These are phyloP conservation scores for Morone saxatilis DNA, from an alignment of 2,113 vertebrate genomes.

Conservation along the genomic window DNA sequence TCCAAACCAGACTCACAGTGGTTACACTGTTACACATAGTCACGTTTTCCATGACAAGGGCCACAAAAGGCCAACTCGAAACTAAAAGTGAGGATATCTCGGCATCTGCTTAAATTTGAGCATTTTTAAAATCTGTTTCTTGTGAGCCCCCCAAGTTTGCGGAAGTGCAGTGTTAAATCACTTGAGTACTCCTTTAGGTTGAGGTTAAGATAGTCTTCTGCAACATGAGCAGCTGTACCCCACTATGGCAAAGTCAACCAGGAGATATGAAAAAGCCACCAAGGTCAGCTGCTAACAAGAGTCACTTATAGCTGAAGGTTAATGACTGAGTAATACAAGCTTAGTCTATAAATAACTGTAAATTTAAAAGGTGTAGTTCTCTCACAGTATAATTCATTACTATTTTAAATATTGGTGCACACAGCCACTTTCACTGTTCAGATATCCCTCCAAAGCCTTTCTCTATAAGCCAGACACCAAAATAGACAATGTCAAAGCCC, in stretches of 20 bases:
- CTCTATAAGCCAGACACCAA: conserved; percentile 15
- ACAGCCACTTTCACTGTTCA: neutral
- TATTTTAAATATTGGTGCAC: neutral
- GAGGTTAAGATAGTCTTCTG: neutral
- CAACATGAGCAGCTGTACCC: conserved; percentile 13
- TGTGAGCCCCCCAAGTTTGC: neutral
- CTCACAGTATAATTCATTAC: neutral
- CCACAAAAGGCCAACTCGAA: neutral
- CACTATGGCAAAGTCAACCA: conserved; percentile 3
- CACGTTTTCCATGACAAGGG: too few species aligned
- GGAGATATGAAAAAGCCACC: conserved; percentile 9
- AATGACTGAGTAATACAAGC: conserved; percentile 1
- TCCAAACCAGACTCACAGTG: too few species aligned
- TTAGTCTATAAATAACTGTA: conserved; percentile 10
- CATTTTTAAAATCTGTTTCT: neutral
- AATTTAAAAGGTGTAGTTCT: neutral
- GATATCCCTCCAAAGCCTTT: conserved; percentile 18
- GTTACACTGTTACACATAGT: too few species aligned
- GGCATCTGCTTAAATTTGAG: neutral
- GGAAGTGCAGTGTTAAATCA: neutral
- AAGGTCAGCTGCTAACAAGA: conserved; percentile 48
- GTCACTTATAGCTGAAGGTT: conserved; percentile 24
- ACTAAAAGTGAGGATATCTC: too few species aligned
- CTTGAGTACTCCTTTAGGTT: neutral
- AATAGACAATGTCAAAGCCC: conserved; percentile 31